phyloP scores from a whole-genome alignment of 2,888 invertebrate species.

The Temnothorax rugatulus region DNA sequence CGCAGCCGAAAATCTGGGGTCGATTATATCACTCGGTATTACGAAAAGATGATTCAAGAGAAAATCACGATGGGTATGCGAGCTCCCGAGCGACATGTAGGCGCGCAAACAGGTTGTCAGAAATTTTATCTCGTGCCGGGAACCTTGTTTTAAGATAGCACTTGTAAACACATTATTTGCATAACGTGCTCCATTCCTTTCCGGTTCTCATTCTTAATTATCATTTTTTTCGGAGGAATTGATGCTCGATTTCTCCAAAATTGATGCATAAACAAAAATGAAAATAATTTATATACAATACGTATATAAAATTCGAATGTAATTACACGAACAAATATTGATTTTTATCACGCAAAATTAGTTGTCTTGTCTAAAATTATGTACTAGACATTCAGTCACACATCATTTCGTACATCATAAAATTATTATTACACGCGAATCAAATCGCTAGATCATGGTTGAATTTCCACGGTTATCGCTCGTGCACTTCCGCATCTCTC shows the following conservation, averaged over 20 bases:
- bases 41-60: slow-evolving; percentile 74
- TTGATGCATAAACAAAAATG: background rate
- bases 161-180: background rate
- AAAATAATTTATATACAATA: too few relatives aligned
- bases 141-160: slow-evolving; percentile 14
- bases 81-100: background rate
- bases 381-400: background rate
- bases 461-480: slow-evolving; percentile 20
- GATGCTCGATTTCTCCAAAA: background rate
- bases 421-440: background rate
- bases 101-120: slow-evolving; percentile 65
- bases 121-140: slow-evolving; percentile 26
- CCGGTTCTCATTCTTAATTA: background rate
- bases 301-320: background rate
- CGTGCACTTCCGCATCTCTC: slow-evolving; percentile 11
- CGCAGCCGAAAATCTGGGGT: slow-evolving; percentile 54
- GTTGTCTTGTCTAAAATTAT: background rate
- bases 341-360: background rate
- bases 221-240: background rate
- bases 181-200: background rate
- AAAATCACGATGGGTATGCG: slow-evolving; percentile 62
- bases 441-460: slow-evolving; percentile 31
- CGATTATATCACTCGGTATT: slow-evolving; percentile 71
- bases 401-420: background rate
- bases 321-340: background rate